phyloP scores from a whole-genome alignment of 64 coral and sea anemone genomes.

The Hydrozoanthus tunicans region DNA sequence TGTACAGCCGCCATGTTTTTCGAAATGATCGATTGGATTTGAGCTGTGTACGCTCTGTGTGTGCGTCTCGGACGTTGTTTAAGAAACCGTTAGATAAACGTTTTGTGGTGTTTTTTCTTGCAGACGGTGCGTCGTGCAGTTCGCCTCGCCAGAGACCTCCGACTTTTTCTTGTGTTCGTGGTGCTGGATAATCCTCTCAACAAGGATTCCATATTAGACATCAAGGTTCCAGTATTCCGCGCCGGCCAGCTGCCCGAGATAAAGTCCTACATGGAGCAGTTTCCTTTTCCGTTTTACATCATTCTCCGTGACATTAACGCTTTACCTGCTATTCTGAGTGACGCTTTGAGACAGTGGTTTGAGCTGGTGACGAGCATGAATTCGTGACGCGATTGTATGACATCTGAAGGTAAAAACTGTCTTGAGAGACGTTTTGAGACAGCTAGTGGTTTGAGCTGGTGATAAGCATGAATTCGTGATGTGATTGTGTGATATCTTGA shows the following conservation, averaged over 20 bases:
- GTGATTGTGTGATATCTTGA: not conserved
- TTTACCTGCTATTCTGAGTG: slow-evolving; percentile 83
- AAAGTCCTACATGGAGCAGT: slow-evolving; percentile 96
- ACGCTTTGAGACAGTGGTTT: slow-evolving; percentile 98
- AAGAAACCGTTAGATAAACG: not conserved
- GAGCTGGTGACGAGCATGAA: slow-evolving; percentile 84
- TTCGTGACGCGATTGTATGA: not conserved
- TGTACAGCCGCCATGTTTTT: too few species aligned
- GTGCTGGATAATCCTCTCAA: slow-evolving; percentile 91
- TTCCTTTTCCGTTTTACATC: slow-evolving; percentile 90
- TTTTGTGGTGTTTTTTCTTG: not conserved
- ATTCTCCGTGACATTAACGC: slow-evolving; percentile 88
- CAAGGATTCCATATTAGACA: slow-evolving; percentile 94
- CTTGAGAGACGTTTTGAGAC: slow-evolving; percentile 92
- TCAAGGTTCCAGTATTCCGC: slow-evolving; percentile 93
- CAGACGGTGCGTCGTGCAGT: slow-evolving; percentile 85
- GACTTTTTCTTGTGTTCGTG: slow-evolving; percentile 94
- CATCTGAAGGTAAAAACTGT: too few species aligned
- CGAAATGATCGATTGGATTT: too few species aligned
- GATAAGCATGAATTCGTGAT: slow-evolving; percentile 52
- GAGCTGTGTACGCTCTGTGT: not conserved
- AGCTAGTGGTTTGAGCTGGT: slow-evolving; percentile 96
- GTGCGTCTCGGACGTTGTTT: not conserved
- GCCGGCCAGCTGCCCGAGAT: slow-evolving; percentile 79
- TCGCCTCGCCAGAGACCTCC: slow-evolving; percentile 73